Base-by-base conservation (phyloP, 2,888 invertebrate species). In the Ichneumon xanthorius region DNA sequence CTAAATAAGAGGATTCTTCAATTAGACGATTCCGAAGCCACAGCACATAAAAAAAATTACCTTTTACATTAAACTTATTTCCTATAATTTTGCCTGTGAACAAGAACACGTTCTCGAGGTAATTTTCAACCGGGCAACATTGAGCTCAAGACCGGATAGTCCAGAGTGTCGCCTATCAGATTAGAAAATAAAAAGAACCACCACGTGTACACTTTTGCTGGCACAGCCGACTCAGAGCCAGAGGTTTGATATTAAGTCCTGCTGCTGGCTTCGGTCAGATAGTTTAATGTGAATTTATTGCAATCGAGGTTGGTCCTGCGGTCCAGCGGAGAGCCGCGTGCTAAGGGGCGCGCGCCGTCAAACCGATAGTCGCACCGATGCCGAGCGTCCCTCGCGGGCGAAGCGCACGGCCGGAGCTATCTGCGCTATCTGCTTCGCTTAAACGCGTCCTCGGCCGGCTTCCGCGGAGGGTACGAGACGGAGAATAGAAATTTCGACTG, bases 241-340 rank as follows among this genome's bases (percentile, higher is more conserved):
- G 30, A 14, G 26, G 72, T n/a, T 72, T 82, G 75, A 77, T 82
- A 72, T 82, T 72, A 82, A 72, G 40, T 73, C 63, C 90, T 89
- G 89, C 89, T 90, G 90, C 88, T 88, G 87, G 88, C 67, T 80
- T 87, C 87, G 89, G 87, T 90, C 90, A 92, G 93, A 93, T 93
- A 93, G 93, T 93, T 93, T 93, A 93, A 93, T 93, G 93, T 93
- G 93, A 92, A 93, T 93, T 93, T 93, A 93, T 93, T 93, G 92
- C 91, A 89, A 93, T 93, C 93, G 91, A 90, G 93, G 93, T 93
- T 90, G 88, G 86, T 89, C 55, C 19, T 16, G 45, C 71, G 70
- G 71, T 85, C 88, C 82, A 30, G 73, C 48, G 30, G 90, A 88
- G 89, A 92, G 92, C 91, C 92, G 92, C 91, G 93, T 92, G 90